These are phyloP conservation scores for Augochlora pura DNA, from an alignment of 1,140 invertebrate genomes.

Conservation along the genomic window DNA sequence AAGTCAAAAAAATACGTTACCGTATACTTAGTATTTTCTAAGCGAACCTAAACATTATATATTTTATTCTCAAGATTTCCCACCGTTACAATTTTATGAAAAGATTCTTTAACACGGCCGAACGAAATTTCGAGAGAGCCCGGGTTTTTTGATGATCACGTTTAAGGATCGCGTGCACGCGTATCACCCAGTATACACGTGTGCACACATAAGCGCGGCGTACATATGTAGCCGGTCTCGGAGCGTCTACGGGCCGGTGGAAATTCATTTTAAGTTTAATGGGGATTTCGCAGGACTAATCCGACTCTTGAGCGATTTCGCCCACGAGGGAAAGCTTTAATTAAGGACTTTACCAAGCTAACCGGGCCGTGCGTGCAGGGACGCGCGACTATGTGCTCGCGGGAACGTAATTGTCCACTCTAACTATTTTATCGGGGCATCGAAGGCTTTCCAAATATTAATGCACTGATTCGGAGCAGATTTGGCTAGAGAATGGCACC, in stretches of 20 bases:
- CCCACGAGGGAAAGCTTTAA: conserved; percentile 57
- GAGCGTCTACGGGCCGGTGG: conserved; percentile 25
- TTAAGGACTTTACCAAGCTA: conserved; percentile 53
- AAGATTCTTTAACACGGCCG: too few species aligned
- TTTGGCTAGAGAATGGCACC: too few species aligned
- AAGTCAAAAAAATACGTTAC: too few species aligned
- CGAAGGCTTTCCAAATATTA: too few species aligned
- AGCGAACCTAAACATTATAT: too few species aligned
- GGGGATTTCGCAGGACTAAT: conserved; percentile 58
- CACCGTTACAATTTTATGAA: too few species aligned
- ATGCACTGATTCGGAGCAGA: too few species aligned
- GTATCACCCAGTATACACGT: background rate
- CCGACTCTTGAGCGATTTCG: conserved; percentile 62
- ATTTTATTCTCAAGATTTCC: too few species aligned
- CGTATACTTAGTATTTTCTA: too few species aligned
- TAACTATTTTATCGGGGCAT: background rate
- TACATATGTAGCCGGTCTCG: background rate
- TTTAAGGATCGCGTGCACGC: background rate
- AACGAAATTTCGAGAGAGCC: background rate
- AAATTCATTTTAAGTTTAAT: conserved; percentile 65
- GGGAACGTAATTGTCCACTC: conserved; percentile 38
- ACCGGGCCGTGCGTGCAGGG: background rate
- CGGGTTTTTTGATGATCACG: background rate
- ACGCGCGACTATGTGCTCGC: background rate
- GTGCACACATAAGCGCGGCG: background rate